phyloP scores from a whole-genome alignment of 2,797 vertebrate species.

The Semotilus atromaculatus region DNA sequence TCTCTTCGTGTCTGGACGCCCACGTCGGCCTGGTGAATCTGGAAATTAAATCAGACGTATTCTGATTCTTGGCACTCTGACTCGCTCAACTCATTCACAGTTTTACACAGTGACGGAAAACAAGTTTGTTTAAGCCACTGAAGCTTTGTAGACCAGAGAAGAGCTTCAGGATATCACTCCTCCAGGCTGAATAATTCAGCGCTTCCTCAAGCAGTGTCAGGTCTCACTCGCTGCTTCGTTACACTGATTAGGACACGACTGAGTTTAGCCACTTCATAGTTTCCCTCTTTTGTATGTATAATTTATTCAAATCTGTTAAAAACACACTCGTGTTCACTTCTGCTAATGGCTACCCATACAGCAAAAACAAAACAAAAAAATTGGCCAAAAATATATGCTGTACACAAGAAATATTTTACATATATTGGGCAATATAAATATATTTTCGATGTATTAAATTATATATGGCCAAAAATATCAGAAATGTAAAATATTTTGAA shows the following conservation, averaged over 20 bases:
- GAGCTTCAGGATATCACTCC: conserved; percentile 1
- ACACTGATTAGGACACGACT: background rate
- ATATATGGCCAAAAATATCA: background rate
- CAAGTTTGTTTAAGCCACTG: background rate
- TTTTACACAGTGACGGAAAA: background rate
- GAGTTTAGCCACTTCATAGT: background rate
- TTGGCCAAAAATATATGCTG: background rate
- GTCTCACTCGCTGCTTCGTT: conserved; percentile 4
- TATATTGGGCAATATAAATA: too few species aligned
- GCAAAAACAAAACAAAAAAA: background rate
- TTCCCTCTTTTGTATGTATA: background rate
- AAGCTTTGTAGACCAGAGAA: conserved; percentile 8
- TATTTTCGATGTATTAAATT: background rate
- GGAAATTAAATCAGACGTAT: conserved; percentile 1
- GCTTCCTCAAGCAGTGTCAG: conserved; percentile 13
- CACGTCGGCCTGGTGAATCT: conserved; percentile 83
- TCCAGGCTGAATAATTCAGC: conserved; percentile 36
- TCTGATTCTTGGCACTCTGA: background rate
- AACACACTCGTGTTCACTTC: background rate
- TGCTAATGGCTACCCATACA: background rate
- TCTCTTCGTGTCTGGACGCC: conserved; percentile 83
- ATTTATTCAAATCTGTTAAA: conserved; percentile 9
- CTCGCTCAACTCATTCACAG: background rate
- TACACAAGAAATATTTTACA: background rate
- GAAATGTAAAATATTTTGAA: background rate